phyloP scores from a whole-genome alignment of 2,797 vertebrate species.

The Crenuchus spilurus region DNA sequence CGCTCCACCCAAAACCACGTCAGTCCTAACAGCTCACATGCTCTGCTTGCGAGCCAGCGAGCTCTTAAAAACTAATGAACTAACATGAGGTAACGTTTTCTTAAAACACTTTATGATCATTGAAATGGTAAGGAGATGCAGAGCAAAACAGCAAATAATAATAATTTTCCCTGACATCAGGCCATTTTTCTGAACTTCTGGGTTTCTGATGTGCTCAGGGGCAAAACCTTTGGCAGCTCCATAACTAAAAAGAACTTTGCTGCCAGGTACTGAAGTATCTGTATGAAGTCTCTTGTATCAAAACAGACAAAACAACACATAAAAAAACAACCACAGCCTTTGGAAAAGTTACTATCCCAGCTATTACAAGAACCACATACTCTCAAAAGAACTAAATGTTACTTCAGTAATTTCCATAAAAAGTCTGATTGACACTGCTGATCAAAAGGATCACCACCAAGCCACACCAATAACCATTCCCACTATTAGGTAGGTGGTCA shows the following conservation, averaged over 20 bases:
- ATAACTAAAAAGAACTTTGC: neutral
- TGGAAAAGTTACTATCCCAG: too few relatives aligned
- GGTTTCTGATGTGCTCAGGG: neutral
- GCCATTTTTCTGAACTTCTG: neutral
- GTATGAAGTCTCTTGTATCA: neutral
- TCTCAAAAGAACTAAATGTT: too few relatives aligned
- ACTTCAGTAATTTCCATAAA: too few relatives aligned
- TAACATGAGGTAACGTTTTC: slow-evolving; percentile 19
- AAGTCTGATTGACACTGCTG: too few relatives aligned
- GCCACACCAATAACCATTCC: too few relatives aligned
- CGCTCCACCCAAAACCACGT: too few relatives aligned
- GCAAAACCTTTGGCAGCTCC: neutral
- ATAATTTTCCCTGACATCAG: slow-evolving; percentile 4
- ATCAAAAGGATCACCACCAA: too few relatives aligned
- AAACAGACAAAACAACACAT: slow-evolving; percentile 4
- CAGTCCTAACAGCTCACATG: too few relatives aligned
- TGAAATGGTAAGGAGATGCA: slow-evolving; percentile 20
- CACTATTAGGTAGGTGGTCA: too few relatives aligned
- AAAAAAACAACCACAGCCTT: too few relatives aligned
- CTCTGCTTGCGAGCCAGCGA: slow-evolving; percentile 4
- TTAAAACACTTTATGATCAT: slow-evolving; percentile 20
- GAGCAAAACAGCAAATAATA: neutral
- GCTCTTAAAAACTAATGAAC: slow-evolving; percentile 26
- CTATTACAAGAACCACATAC: too few relatives aligned
- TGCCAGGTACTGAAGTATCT: neutral